Conservation (phyloP, 2,113 vertebrate species). For the Bubalus kerabau region DNA sequence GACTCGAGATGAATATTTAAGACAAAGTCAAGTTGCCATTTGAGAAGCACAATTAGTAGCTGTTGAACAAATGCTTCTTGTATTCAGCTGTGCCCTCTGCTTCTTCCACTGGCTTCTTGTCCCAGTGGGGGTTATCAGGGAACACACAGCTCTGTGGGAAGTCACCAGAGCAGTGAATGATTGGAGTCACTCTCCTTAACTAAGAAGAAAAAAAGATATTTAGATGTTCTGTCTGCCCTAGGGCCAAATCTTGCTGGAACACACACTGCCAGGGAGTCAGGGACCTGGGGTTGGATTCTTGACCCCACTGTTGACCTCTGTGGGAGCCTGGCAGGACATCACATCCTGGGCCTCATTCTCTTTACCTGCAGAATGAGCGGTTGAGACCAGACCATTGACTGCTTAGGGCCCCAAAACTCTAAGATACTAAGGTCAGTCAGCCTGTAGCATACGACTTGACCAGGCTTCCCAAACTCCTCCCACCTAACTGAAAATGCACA, state of each 20-base stretch:
- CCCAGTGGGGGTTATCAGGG: not conserved
- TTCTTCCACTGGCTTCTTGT: not conserved
- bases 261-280: accelerated
- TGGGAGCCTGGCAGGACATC: not conserved
- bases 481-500: not conserved
- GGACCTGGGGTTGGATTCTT: not conserved
- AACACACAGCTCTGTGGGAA: not conserved
- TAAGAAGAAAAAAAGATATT: not conserved
- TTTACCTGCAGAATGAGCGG: not conserved
- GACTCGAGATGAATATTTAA: not conserved
- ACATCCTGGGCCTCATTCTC: not conserved
- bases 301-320: not conserved
- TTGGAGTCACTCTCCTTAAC: not conserved
- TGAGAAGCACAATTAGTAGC: not conserved
- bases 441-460: not conserved
- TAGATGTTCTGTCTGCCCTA: not conserved
- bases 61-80: not conserved
- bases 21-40: not conserved
- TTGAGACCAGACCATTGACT: not conserved
- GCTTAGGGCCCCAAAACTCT: not conserved
- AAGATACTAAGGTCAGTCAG: not conserved
- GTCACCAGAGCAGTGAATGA: not conserved
- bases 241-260: not conserved
- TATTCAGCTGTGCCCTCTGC: not conserved
- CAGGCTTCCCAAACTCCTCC: not conserved